phyloP scores from a whole-genome alignment of 1,140 invertebrate genomes.

The Heliothis virescens region DNA sequence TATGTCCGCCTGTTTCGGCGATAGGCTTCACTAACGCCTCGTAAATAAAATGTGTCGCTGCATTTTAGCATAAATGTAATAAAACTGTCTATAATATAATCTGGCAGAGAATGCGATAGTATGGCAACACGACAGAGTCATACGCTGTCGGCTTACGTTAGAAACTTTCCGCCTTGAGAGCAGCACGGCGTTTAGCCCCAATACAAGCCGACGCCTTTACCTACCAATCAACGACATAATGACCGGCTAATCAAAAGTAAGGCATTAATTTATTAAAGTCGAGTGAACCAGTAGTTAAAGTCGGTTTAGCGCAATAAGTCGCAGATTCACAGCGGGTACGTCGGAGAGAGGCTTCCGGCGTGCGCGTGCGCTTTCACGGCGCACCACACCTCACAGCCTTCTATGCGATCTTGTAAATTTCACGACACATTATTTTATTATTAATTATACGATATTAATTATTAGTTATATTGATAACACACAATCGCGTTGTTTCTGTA shows the following conservation, averaged over 20 bases:
- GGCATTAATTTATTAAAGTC: constrained; percentile 53
- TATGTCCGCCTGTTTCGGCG: constrained; percentile 34
- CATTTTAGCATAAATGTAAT: constrained; percentile 27
- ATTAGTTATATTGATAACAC: constrained; percentile 13
- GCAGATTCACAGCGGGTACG: constrained; percentile 55
- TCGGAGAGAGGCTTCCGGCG: constrained; percentile 55
- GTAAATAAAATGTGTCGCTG: constrained; percentile 18
- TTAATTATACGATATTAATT: constrained; percentile 42
- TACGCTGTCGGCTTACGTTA: constrained; percentile 34
- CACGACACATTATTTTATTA: constrained; percentile 50
- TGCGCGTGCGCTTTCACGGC: constrained; percentile 52
- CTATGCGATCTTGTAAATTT: constrained; percentile 54
- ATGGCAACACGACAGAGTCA: constrained; percentile 11
- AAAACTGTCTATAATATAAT: constrained; percentile 3
- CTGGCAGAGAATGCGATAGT: neutral
- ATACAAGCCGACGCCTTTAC: constrained; percentile 47
- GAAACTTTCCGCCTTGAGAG: constrained; percentile 23
- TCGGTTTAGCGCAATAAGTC: constrained; percentile 50
- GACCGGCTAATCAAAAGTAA: constrained; percentile 58
- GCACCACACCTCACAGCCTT: constrained; percentile 50
- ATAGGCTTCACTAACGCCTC: constrained; percentile 33
- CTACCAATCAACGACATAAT: constrained; percentile 53
- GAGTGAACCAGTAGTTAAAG: constrained; percentile 53
- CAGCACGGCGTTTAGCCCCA: constrained; percentile 48
- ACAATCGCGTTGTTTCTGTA: neutral